A percentile compares a stretch with the other conserved stretches of the same genome.
Conservation (phyloP, 2,113 vertebrate species). For the Prunella fulvescens region DNA sequence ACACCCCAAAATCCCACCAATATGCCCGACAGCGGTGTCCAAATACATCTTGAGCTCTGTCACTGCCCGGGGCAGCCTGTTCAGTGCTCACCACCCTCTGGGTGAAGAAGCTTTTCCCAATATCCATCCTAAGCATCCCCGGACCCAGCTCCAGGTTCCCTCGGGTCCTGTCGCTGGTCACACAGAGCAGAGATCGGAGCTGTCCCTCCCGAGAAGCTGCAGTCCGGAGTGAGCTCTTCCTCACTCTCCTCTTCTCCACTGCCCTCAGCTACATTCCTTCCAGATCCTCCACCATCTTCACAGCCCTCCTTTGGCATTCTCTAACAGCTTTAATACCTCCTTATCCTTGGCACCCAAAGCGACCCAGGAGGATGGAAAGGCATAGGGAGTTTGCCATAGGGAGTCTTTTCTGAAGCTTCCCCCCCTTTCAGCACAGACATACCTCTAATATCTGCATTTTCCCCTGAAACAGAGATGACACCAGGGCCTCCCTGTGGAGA, state of each 20-base stretch:
- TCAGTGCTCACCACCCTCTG: rapidly evolving
- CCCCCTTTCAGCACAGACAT: neutral
- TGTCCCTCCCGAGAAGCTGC: neutral
- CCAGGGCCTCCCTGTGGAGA: neutral
- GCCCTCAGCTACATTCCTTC: neutral
- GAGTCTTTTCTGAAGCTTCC: neutral
- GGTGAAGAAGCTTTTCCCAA: neutral
- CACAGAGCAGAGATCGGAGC: neutral
- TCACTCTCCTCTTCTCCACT: neutral
- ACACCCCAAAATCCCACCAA: neutral
- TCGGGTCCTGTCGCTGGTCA: neutral
- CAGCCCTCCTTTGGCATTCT: neutral
- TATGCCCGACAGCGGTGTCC: too few species aligned
- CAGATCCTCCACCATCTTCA: neutral
- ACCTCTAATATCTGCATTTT: neutral
- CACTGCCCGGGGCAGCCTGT: neutral
- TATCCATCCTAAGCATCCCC: neutral
- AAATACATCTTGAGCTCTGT: neutral
- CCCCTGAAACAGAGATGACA: neutral
- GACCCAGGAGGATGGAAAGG: neutral
- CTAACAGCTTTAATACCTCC: neutral
- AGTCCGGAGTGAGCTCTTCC: neutral
- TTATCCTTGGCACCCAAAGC: neutral
- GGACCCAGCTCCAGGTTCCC: neutral
- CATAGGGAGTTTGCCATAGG: neutral